Base-by-base conservation (phyloP, 2,797 vertebrate genomes). In the Thunnus albacares region DNA sequence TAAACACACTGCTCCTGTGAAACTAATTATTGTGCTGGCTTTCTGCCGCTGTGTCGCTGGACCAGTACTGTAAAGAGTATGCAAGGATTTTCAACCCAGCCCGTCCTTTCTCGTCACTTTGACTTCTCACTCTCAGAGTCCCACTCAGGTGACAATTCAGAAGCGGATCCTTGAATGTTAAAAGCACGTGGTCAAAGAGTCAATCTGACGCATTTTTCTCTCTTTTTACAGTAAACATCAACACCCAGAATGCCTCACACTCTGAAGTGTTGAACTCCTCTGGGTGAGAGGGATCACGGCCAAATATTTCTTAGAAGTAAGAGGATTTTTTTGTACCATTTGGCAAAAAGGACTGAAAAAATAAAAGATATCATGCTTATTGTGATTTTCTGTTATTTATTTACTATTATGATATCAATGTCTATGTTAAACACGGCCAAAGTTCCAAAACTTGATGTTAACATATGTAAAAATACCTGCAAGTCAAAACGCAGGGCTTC, bases 1-100 rank as follows among this genome's bases (percentile, higher is more conserved):
- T 82, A 89, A 93, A 91, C 93, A 93, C 88, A 64, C 89, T 7
- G 64, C 89, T 87, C 79, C 83, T 79, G 75, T 83, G 86, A 88
- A 93, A 91, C 90, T 89, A 87, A 93, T 94, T 93, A 94, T 85
- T 79, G 77, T 75, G 71, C 83, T 49, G 82, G 75, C 79, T 89
- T 82, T 85, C 78, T 61, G 87, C 83, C 5, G 30, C 87, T 77
- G 78, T 77, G 75, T 82, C 71, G 45, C 77, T 15, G 35, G 80
- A 84, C 86, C 77, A 30, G 56, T 18, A 65, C 81, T 7, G 43
- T 45, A 66, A 49, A 76, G 71, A 71, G 56, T 3, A 3, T 20
- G 65, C 0, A 15, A 76, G 82, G 60, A 79, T 73, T 85, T 76
- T 72, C 57, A 47, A 12, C 68, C 62, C 20, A 11, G 66, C 26